phyloP scores from a whole-genome alignment of 2,113 vertebrate genomes.

The Indri indri region DNA sequence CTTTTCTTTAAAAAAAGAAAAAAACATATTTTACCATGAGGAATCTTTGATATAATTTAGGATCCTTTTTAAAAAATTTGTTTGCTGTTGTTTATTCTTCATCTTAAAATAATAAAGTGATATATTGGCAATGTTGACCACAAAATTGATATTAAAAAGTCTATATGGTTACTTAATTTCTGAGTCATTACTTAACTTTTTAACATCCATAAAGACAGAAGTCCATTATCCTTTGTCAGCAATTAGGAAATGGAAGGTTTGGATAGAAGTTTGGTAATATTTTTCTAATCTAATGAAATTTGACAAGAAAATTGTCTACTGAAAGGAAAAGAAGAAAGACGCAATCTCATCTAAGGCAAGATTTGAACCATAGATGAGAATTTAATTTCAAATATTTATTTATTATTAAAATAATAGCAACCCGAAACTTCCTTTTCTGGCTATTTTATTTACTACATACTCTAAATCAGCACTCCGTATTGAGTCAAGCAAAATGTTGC shows the following conservation, averaged over 20 bases:
- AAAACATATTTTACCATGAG: not conserved
- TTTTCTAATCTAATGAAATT: constrained; percentile 44
- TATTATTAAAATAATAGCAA: constrained; percentile 20
- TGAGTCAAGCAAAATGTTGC: not conserved
- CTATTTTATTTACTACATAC: not conserved
- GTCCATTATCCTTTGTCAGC: constrained; percentile 47
- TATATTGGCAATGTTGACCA: constrained; percentile 27
- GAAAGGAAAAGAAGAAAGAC: not conserved
- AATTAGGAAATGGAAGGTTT: constrained; percentile 68
- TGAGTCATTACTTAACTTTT: constrained; percentile 68
- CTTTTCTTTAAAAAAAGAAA: not conserved
- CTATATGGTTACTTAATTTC: constrained; percentile 42
- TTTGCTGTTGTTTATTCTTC: not conserved
- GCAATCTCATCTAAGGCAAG: not conserved
- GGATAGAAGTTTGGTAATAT: constrained; percentile 30
- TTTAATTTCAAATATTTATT: constrained; percentile 21
- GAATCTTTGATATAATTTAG: not conserved
- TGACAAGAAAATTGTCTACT: not conserved
- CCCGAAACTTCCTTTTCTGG: not conserved
- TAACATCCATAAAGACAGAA: constrained; percentile 43
- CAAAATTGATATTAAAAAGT: constrained; percentile 61
- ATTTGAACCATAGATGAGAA: not conserved
- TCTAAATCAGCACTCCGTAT: not conserved
- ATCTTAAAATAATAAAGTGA: constrained; percentile 56
- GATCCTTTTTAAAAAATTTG: not conserved